Base-by-base conservation (phyloP, 2,113 vertebrate species). In the Sinosuthora webbiana region DNA sequence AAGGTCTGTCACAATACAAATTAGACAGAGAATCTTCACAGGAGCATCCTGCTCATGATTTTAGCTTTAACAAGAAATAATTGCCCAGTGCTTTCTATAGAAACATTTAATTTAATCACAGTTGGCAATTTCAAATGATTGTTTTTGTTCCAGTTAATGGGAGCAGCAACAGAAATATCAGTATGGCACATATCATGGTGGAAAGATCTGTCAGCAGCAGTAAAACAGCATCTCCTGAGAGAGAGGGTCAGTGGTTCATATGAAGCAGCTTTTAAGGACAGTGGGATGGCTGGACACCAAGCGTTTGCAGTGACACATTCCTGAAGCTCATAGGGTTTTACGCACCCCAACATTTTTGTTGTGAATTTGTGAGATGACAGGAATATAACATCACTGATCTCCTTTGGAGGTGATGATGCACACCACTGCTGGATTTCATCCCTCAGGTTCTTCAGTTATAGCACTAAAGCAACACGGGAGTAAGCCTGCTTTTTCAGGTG, bases 251-350 rank as follows among this genome's bases (percentile, higher is more conserved):
- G 6, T 52, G 20, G 10, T 7, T 82, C 1, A 1, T 19, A 11
- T 30, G 7, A 33, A 79, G 10, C 27, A 69, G 22, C 10, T 49
- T 83, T 49, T 85, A 69, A 60, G 25, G 49, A 47, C 37, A 44
- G 27, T 1, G 0, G 10, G 6, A n/a, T 57, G 17, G 19, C 57
- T 73, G 21, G 17, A 49, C 44, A 73, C 3, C 23, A 15, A 12
- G 30, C 0, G 0, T 59, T 75, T 39, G 33, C 3, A 7, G 14
- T 49, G 42, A 42, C 19, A 53, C n/a, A 5, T 23, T 78, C 11
- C 44, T 75, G 39, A 45, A 33, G 18, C 30, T 49, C 1, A 0
- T 5, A 37, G 39, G 8, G 7, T 27, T 94, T 77, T 77, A 49
- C 21, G 37, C 86, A 37, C 19, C 4, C 42, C 11, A 45, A 27